These are phyloP conservation scores for Strongylocentrotus purpuratus DNA, from an alignment of 35 echinoderm and acorn worm genomes.

Conservation along the genomic window DNA sequence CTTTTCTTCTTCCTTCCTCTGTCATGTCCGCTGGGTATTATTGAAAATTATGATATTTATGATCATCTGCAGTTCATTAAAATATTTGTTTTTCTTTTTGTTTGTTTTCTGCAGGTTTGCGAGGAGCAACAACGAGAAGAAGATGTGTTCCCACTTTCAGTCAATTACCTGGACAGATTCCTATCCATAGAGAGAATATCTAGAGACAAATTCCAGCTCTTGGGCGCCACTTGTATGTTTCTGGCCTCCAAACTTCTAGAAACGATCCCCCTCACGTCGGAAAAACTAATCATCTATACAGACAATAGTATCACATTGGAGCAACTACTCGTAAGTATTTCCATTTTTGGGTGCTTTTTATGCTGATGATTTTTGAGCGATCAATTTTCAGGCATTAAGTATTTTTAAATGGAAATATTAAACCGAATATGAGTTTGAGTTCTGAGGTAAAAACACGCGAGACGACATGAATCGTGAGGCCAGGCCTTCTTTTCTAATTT, in stretches of 20 bases:
- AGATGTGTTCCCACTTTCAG: conserved; percentile 90
- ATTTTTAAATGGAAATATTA: background rate
- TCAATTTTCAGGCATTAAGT: conserved; percentile 30
- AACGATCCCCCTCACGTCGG: conserved; percentile 91
- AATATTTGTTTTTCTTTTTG: conserved; percentile 6
- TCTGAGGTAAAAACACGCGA: background rate
- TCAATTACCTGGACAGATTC: conserved; percentile 99
- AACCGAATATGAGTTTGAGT: background rate
- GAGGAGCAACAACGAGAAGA: conserved; percentile 97
- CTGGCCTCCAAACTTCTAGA: conserved; percentile 97
- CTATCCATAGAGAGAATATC: conserved; percentile 71
- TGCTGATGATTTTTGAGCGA: background rate
- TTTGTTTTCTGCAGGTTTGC: conserved; percentile 77
- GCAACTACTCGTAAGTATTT: conserved; percentile 79
- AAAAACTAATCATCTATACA: conserved; percentile 98
- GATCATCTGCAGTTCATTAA: background rate
- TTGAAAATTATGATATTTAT: background rate
- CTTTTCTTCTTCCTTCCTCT: too few species aligned
- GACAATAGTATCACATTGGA: conserved; percentile 97
- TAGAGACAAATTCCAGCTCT: conserved; percentile 77
- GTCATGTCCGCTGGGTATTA: too few species aligned
- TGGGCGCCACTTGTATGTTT: conserved; percentile 98
- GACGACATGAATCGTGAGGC: background rate
- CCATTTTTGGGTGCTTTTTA: background rate
- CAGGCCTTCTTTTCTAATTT: too few species aligned